A percentile compares a stretch with the other conserved stretches of the same genome.
These are phyloP conservation scores for Aphrophora alni DNA, from an alignment of 2,888 invertebrate species.

Conservation along the genomic window DNA sequence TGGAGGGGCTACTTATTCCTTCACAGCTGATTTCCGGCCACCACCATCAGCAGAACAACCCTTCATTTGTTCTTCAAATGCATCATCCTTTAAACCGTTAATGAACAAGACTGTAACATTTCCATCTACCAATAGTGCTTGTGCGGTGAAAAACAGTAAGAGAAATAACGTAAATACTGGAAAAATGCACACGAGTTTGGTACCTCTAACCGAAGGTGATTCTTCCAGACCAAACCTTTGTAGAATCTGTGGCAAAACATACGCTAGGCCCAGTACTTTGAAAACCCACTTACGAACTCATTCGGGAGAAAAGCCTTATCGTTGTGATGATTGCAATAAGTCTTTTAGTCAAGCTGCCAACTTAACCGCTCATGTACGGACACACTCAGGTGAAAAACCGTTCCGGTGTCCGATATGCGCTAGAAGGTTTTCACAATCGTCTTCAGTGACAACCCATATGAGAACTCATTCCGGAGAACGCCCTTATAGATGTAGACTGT, in stretches of 20 bases:
- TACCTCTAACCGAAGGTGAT: constrained; percentile 66
- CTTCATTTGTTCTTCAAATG: constrained; percentile 42
- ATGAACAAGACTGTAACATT: constrained; percentile 59
- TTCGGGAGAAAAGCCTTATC: constrained; percentile 92
- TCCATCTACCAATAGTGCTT: constrained; percentile 13
- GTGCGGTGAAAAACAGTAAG: neutral
- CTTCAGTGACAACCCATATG: constrained; percentile 98
- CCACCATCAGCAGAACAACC: constrained; percentile 63
- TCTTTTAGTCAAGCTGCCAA: constrained; percentile 99
- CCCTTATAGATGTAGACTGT: constrained; percentile 91
- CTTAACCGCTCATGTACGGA: constrained; percentile 94
- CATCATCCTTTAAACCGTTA: constrained; percentile 65
- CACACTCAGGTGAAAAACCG: constrained; percentile 97
- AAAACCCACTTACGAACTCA: constrained; percentile 98
- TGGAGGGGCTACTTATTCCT: constrained; percentile 76
- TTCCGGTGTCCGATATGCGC: constrained; percentile 97
- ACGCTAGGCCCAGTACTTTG: constrained; percentile 94
- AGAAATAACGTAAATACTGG: neutral
- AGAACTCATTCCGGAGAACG: constrained; percentile 99
- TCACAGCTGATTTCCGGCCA: constrained; percentile 81
- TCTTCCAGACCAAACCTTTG: constrained; percentile 87
- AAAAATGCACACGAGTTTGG: constrained; percentile 14
- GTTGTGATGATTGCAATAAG: constrained; percentile 91
- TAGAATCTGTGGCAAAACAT: constrained; percentile 72
- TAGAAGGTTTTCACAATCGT: constrained; percentile 89